Evolutionary conservation across 2,888 invertebrate species (phyloP), one percentile per base, ranked within the genome.

Genomic region (Chelonus formosanus): DNA sequence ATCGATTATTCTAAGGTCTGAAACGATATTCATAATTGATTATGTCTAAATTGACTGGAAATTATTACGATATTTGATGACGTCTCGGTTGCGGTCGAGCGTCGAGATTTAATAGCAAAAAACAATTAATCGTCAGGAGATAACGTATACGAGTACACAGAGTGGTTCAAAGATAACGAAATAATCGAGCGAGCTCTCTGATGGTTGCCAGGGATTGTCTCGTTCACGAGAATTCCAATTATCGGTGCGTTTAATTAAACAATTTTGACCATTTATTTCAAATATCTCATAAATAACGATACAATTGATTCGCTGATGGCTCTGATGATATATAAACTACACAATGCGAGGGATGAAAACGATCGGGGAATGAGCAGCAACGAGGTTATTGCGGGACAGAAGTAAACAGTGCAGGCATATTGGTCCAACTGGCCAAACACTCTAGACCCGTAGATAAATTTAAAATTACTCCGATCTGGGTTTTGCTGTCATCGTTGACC

Each of bases 401-500:
- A 2, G 54, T 59, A 65, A 65, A 57, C 3, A 69, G 62, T 44
- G 36, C 57, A 62, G 62, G 63, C 59, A 68, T 72, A 68, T 72
- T 72, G 63, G 68, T 68, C 67, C 72, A 72, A 71, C 72, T 72
- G 72, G 70, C 64, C 68, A 72, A 72, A 72, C 60, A 71, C 47
- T 45, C 34, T 48, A 61, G 60, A 61, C 47, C 52, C 54, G 36
- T 65, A 54, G 68, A 70, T 71, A 70, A 70, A 58, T 65, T 56
- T 36, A 67, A 74, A 78, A 75, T 73, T 73, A 69, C 70, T 76
- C 72, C 74, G 71, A 75, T 78, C 73, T 73, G 73, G 1, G 71
- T 69, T 72, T 72, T 73, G 54, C 3, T 48, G n/a, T 48, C 0
- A 48, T 52, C 32, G 32, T 52, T 32, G 34, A 52, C 34, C 52